A percentile compares a stretch with the other conserved stretches of the same genome.
Evolutionary conservation across 2,797 vertebrate genomes (phyloP).

Genomic region (Synaphobranchus kaupii): DNA sequence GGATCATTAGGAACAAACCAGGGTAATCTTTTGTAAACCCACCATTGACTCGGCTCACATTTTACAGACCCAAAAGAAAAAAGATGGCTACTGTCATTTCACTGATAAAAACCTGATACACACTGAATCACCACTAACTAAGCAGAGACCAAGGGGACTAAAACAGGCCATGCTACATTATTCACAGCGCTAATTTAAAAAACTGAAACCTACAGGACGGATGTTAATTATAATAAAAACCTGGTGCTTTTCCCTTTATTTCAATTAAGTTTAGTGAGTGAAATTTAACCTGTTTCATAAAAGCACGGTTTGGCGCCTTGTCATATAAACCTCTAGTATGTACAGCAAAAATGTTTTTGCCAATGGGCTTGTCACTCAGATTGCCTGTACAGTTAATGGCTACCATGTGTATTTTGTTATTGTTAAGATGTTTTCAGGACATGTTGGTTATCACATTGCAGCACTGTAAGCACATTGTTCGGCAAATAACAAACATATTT

Average conservation of each 20-base stretch:
- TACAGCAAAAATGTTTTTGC: background rate
- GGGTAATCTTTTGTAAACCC: background rate
- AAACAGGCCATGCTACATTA: no score
- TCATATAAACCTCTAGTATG: background rate
- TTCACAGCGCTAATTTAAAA: no score
- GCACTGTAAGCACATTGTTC: background rate
- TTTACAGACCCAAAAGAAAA: slow-evolving; percentile 13
- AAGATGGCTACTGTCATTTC: background rate
- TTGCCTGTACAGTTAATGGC: background rate
- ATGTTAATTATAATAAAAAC: no score
- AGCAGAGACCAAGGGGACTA: no score
- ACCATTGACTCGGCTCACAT: background rate
- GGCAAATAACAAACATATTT: background rate
- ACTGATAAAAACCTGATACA: background rate
- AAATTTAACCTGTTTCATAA: background rate
- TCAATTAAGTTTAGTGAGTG: no score
- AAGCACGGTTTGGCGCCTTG: background rate
- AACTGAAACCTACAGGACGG: no score
- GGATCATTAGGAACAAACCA: background rate
- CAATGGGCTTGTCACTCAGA: background rate
- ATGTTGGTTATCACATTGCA: background rate
- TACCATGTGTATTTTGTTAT: background rate
- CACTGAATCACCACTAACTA: background rate
- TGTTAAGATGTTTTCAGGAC: background rate
- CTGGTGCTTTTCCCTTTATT: no score